These are phyloP conservation scores for Trachelus stipa DNA, from an alignment of 2,888 invertebrate genomes.

Conservation along the genomic window DNA sequence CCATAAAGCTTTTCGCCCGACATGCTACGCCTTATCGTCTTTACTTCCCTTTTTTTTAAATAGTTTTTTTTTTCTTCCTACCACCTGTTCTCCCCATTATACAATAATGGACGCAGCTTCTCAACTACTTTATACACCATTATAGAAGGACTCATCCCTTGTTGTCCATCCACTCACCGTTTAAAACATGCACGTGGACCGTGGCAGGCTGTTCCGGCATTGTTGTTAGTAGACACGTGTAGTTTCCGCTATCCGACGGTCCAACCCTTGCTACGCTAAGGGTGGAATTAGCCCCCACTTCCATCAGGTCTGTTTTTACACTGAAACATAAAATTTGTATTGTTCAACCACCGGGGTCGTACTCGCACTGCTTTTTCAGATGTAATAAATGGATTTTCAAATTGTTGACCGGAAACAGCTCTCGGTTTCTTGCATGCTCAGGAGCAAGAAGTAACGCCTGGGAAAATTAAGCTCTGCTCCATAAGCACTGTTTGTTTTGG, in stretches of 20 bases:
- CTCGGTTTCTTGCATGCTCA: not conserved
- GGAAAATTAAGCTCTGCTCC: not conserved
- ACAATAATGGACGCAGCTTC: no score
- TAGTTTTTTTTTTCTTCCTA: no score
- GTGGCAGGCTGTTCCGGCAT: conserved; percentile 67
- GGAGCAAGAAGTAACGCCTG: conserved; percentile 20
- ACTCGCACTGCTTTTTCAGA: not conserved
- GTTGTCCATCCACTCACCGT: conserved; percentile 62
- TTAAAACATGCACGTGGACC: conserved; percentile 69
- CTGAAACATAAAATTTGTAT: conserved; percentile 44
- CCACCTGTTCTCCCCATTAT: no score
- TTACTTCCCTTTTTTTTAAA: no score
- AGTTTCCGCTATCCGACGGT: conserved; percentile 68
- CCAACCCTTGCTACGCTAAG: conserved; percentile 68
- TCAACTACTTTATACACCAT: no score
- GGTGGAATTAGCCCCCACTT: conserved; percentile 68
- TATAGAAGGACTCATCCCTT: no score
- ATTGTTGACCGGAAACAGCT: not conserved
- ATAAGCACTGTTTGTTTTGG: not conserved
- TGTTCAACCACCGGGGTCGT: not conserved
- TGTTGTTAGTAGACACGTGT: conserved; percentile 68
- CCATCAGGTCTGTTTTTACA: conserved; percentile 68
- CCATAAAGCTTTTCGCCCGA: not conserved
- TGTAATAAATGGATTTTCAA: not conserved
- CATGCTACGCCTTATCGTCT: no score